phyloP scores from a whole-genome alignment of 1,140 invertebrate species.

The Philopotamus ludificatus region DNA sequence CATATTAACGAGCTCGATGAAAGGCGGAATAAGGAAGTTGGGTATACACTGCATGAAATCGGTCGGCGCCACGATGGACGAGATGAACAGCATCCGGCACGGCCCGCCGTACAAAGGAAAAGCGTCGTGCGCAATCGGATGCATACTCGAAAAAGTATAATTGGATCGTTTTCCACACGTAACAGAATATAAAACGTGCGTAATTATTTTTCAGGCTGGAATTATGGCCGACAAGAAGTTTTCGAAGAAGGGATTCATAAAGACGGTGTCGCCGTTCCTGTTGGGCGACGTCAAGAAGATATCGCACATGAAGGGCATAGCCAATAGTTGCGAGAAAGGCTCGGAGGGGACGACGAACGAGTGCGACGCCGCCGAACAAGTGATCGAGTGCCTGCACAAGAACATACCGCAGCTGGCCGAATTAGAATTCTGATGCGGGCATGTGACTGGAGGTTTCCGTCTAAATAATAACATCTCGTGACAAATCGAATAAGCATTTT shows the following conservation, averaged over 20 bases:
- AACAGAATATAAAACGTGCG: no score
- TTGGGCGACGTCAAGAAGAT: constrained; percentile 32
- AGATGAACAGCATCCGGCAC: constrained; percentile 30
- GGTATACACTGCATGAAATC: constrained; percentile 34
- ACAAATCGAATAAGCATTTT: constrained; percentile 16
- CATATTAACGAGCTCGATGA: constrained; percentile 35
- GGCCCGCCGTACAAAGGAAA: constrained; percentile 38
- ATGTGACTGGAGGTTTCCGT: background rate
- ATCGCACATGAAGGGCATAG: constrained; percentile 29
- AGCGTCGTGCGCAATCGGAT: constrained; percentile 35
- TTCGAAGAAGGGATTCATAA: constrained; percentile 37
- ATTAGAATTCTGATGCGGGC: constrained; percentile 30
- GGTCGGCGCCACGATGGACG: constrained; percentile 35
- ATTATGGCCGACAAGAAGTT: constrained; percentile 37
- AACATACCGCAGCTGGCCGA: constrained; percentile 37
- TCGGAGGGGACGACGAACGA: constrained; percentile 34
- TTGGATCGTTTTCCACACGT: no score
- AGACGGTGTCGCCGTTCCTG: constrained; percentile 32
- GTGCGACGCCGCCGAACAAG: constrained; percentile 32
- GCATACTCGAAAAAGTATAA: constrained; percentile 37
- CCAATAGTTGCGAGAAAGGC: constrained; percentile 33
- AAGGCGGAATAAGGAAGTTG: constrained; percentile 31
- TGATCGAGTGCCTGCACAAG: constrained; percentile 34
- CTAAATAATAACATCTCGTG: constrained; percentile 9
- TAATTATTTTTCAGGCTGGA: constrained; percentile 23